phyloP scores from a whole-genome alignment of 1,140 invertebrate genomes.

The Melipona quadrifasciata region DNA sequence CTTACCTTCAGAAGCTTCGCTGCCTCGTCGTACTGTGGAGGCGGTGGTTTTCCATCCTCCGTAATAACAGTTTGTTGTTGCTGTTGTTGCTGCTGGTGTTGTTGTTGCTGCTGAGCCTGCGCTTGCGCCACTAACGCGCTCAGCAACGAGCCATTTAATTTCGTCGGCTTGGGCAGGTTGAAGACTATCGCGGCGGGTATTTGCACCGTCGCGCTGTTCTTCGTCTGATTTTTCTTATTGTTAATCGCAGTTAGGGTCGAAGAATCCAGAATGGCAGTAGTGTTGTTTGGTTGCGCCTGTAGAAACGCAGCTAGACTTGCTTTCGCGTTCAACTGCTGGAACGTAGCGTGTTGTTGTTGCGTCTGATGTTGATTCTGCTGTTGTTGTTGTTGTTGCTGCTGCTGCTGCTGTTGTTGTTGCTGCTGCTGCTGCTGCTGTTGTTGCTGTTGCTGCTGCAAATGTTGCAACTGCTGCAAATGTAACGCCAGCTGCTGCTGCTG shows the following conservation, averaged over 20 bases:
- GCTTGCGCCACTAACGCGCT: conserved; percentile 79
- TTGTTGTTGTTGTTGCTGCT: conserved; percentile 68
- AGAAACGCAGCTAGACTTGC: conserved; percentile 82
- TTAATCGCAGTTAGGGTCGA: conserved; percentile 78
- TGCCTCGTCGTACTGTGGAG: conserved; percentile 88
- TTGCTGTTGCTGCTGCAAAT: conserved; percentile 76
- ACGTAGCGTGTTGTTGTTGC: conserved; percentile 77
- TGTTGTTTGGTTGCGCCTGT: conserved; percentile 81
- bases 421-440: conserved; percentile 72
- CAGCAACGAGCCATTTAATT: conserved; percentile 78
- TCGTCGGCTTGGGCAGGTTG: conserved; percentile 78
- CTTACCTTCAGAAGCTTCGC: conserved; percentile 84
- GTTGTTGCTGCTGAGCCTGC: conserved; percentile 76
- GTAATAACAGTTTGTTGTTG: conserved; percentile 67
- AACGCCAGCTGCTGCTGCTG: conserved; percentile 84
- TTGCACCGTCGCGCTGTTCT: conserved; percentile 77
- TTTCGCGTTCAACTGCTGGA: conserved; percentile 81
- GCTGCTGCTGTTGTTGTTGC: conserved; percentile 74
- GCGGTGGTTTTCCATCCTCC: conserved; percentile 81
- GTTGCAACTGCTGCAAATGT: conserved; percentile 84
- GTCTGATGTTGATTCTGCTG: conserved; percentile 70
- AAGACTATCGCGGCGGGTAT: conserved; percentile 79
- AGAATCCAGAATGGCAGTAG: conserved; percentile 76
- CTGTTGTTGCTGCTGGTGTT: conserved; percentile 62
- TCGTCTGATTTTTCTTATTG: conserved; percentile 80